Conservation (phyloP, 2,797 vertebrate species). For the Chrosomus eos region DNA sequence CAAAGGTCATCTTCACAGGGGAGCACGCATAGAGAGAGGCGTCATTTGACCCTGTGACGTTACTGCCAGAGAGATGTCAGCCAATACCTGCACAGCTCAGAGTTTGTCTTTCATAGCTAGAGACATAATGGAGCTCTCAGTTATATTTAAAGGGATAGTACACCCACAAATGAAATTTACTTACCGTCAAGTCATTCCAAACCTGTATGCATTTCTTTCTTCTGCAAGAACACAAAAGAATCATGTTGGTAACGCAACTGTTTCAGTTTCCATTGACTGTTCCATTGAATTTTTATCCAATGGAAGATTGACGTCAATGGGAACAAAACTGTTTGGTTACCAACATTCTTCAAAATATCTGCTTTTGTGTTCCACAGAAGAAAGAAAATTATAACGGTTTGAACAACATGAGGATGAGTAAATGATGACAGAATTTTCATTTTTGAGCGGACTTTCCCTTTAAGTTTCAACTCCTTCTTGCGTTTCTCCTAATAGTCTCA, state of each 20-base stretch:
- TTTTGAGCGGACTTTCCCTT: background rate
- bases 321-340: background rate
- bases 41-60: conserved; percentile 55
- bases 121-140: background rate
- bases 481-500: background rate
- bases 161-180: background rate
- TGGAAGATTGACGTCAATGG: background rate
- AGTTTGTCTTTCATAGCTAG: background rate
- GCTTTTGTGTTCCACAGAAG: background rate
- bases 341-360: background rate
- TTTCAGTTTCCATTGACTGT: background rate
- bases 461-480: background rate
- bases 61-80: conserved; percentile 42
- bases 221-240: background rate
- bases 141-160: conserved; percentile 10
- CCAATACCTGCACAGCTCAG: conserved; percentile 44
- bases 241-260: background rate
- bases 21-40: conserved; percentile 48
- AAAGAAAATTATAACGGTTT: background rate
- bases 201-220: background rate
- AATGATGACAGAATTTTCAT: background rate
- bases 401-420: background rate
- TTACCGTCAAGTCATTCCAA: background rate
- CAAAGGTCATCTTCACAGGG: conserved; percentile 59
- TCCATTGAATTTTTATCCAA: background rate